Evolutionary conservation across 2,797 vertebrate genomes (phyloP), one percentile per base, ranked within the genome.

Genomic region (Protosalanx chinensis): DNA sequence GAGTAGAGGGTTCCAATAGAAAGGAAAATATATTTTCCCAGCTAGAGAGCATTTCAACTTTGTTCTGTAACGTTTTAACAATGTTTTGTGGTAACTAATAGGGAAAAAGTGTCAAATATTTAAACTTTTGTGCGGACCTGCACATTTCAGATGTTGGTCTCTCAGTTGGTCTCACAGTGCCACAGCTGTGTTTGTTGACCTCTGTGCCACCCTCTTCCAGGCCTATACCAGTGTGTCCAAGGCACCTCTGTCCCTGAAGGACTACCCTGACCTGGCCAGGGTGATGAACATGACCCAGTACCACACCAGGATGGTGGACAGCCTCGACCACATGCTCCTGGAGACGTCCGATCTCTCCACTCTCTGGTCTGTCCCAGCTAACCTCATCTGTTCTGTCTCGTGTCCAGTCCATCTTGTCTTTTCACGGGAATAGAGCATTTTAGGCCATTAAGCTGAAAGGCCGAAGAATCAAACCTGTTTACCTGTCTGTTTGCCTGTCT

Each of bases 191-290:
- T 64, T 7, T n/a, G 46, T 30, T 56, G 37, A 4, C 27, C 46
- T 57, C 33, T 57, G 20, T 32, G 16, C 3, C 15, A 3, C 29
- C 29, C 33, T 61, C 58, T 32, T 76, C 29, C 68, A 98, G 96
- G 94, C 94, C 1, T 98, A 98, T 78, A 94, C 94, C 41, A 96
- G 95, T 0, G 93, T 96, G 79, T 87, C 85, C 37, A 96, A 96
- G 82, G 94, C 96, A 0, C 78, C 93, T 0, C 27, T 93, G 72
- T 88, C 90, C 0, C 81, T 93, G 59, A 67, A 68, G 1, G 88
- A 91, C 71, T 88, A 90, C 57, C 72, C 78, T 0, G 89, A 91
- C n/a, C 77, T 93, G 51, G 91, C 89, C 6, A 89, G 83, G 0
- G 80, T 90, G 72, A 92, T 93, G 93, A 92, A 89, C 80, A 91